These are phyloP conservation scores for Lepidotrigona ventralis DNA, from an alignment of 1,140 invertebrate species.

Conservation along the genomic window DNA sequence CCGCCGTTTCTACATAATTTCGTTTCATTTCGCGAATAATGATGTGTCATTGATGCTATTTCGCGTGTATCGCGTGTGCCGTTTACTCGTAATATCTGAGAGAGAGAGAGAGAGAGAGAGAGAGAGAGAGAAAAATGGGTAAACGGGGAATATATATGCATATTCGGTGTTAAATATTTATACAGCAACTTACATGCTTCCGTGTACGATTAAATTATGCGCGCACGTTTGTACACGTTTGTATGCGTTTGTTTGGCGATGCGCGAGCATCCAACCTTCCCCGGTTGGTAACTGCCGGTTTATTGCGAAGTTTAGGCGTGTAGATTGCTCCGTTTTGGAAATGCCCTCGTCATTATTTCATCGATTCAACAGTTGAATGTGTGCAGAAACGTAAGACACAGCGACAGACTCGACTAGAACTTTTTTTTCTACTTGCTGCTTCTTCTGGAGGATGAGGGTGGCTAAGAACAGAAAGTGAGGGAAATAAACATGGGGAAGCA, in stretches of 20 bases:
- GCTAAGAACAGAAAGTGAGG: not conserved
- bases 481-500: not conserved
- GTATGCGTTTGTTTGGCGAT: not conserved
- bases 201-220: not conserved
- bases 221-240: not conserved
- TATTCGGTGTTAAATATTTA: constrained; percentile 23
- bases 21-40: constrained; percentile 48
- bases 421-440: too few relatives aligned
- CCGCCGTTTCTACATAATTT: constrained; percentile 43
- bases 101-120: not conserved
- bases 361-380: not conserved
- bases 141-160: not conserved
- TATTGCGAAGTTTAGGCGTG: not conserved
- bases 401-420: not conserved
- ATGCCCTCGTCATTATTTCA: not conserved
- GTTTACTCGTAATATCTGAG: constrained; percentile 10
- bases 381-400: not conserved
- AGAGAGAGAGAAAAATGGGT: too few relatives aligned
- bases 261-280: too few relatives aligned
- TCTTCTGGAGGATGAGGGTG: too few relatives aligned
- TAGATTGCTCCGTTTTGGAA: not conserved
- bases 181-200: not conserved
- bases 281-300: not conserved
- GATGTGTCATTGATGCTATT: constrained; percentile 45
- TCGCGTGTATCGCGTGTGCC: constrained; percentile 1